A percentile compares a stretch with the other conserved stretches of the same genome.
Conservation (phyloP, 92 coral and sea anemone genomes). For the Porites divaricata region DNA sequence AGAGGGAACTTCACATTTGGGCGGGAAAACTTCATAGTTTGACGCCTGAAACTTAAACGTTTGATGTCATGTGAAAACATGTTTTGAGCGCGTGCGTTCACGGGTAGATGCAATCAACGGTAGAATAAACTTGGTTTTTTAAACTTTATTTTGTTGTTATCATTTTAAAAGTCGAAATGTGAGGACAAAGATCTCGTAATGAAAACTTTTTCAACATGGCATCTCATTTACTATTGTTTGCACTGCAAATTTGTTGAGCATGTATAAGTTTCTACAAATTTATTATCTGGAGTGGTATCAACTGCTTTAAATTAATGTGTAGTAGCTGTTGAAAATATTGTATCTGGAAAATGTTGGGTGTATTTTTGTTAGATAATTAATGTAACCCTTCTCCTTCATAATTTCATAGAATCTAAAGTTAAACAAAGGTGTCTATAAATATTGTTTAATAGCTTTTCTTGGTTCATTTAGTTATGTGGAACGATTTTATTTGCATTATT, state of each 20-base stretch:
- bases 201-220: too few species aligned
- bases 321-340: slow-evolving; percentile 1
- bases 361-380: not conserved
- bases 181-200: not conserved
- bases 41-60: slow-evolving; percentile 13
- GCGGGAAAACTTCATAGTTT: too few species aligned
- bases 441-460: too few species aligned
- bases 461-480: not conserved
- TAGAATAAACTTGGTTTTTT: too few species aligned
- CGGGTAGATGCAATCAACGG: too few species aligned
- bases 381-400: too few species aligned
- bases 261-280: not conserved
- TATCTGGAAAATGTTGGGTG: not conserved
- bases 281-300: not conserved
- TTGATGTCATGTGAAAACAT: too few species aligned
- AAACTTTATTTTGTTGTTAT: not conserved
- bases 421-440: too few species aligned
- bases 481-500: not conserved
- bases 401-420: too few species aligned
- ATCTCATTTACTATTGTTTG: not conserved
- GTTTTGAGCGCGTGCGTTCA: too few species aligned
- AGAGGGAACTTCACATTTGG: too few species aligned
- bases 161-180: not conserved
- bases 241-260: not conserved
- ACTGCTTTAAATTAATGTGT: not conserved